Base-by-base conservation (phyloP, 1,140 invertebrate genomes). In the Mycetomoellerius zeteki region DNA sequence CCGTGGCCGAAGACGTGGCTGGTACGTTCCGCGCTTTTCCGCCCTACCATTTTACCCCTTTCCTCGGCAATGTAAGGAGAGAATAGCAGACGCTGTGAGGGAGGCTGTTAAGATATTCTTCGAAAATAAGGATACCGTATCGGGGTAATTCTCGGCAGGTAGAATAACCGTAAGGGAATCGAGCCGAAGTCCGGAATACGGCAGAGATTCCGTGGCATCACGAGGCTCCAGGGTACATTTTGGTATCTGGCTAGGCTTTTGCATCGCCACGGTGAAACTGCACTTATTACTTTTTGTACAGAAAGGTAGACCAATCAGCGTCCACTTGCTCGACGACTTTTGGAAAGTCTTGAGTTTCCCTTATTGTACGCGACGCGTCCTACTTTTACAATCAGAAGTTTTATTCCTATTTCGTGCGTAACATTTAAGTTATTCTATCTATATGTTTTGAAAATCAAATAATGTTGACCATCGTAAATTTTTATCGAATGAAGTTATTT, bases 131-230 rank as follows among this genome's bases (percentile, higher is more conserved):
- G 89, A 91, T 94, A 90, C 90, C 89, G 89, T 93, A 94, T 93
- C 90, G 80, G 86, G 91, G 92, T 94, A 94, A 93, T 94, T 94
- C 92, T 94, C 92, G 92, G 91, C 90, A 91, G 91, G 91, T 87
- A 89, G 90, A 94, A 94, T 94, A 94, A 94, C 93, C 94, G 92
- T 94, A 93, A 94, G 92, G 90, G 92, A 93, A 94, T 94, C 92
- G 92, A 91, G 88, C 86, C 89, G 85, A 91, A 91, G 82, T 91
- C 91, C 91, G 80, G 92, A 91, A 87, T 92, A 92, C 91, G 85
- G 85, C 92, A 91, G 93, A 94, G 93, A 94, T 94, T 94, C 88
- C 91, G 87, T 85, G 90, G 90, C 90, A 91, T 77, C 88, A 95
- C 89, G 88, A 91, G 88, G 76, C 94, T 94, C 94, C 71, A 89